Evolutionary conservation across 1,140 invertebrate genomes (phyloP).

Genomic region (Drosophila grimshawi): DNA sequence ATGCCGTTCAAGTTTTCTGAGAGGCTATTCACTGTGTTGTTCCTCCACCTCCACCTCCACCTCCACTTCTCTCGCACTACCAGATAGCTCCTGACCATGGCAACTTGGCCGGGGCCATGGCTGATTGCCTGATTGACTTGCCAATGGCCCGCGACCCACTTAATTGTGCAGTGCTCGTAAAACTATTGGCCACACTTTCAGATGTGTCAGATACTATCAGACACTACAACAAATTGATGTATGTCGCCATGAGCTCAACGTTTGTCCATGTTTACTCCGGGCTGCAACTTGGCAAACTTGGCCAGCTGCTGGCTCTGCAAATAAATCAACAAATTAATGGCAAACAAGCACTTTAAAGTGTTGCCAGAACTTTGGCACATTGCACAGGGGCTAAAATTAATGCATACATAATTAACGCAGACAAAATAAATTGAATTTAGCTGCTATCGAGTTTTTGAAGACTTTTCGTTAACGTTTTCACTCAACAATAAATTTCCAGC

Average conservation of each 20-base stretch:
- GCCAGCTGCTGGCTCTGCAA: no score
- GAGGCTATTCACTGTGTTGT: neutral
- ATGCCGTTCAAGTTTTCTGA: constrained; percentile 40
- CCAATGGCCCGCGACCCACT: constrained; percentile 62
- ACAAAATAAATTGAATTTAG: constrained; percentile 17
- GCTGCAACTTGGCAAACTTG: neutral
- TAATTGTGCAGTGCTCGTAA: constrained; percentile 61
- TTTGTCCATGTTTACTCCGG: no score
- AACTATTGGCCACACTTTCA: constrained; percentile 42
- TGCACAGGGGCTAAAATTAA: neutral
- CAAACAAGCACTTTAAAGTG: neutral
- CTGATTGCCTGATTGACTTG: constrained; percentile 78
- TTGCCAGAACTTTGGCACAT: neutral
- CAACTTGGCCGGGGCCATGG: constrained; percentile 40
- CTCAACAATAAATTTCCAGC: neutral
- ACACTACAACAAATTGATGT: neutral
- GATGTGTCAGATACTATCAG: neutral
- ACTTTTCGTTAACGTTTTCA: neutral
- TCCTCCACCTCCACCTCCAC: neutral
- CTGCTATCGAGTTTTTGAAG: neutral
- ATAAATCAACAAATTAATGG: neutral
- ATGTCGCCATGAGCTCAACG: neutral
- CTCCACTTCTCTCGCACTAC: neutral
- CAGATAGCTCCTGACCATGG: neutral
- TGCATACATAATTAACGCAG: constrained; percentile 3